Conservation (phyloP, 2,113 vertebrate species). For the Neodon shergylaensis region DNA sequence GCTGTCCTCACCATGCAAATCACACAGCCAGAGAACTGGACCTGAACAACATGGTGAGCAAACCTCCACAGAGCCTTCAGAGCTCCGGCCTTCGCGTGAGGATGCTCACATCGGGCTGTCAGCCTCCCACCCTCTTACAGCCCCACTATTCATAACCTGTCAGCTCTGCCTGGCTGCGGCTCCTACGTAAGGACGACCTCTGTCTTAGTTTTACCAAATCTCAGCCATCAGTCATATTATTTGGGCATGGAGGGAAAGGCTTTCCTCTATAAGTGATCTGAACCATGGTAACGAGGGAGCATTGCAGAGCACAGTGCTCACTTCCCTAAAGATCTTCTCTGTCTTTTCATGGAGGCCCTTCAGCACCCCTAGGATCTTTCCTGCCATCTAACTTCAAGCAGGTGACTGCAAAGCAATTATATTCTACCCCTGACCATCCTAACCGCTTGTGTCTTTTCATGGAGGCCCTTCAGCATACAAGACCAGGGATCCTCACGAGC, state of each 20-base stretch:
- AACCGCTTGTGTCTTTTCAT: background rate
- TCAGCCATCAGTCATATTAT: background rate
- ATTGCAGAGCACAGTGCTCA: background rate
- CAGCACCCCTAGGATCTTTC: background rate
- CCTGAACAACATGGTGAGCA: background rate
- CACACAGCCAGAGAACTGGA: background rate
- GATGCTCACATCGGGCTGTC: background rate
- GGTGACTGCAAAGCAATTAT: background rate
- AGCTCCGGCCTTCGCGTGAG: background rate
- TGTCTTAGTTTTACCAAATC: background rate
- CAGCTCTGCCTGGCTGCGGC: background rate
- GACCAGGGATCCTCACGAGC: background rate
- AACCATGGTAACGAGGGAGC: background rate
- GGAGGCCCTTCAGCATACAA: too few relatives aligned
- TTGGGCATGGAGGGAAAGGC: background rate
- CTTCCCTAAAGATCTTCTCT: background rate
- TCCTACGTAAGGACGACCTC: background rate
- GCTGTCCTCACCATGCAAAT: background rate
- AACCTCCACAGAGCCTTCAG: background rate
- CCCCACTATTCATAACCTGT: background rate
- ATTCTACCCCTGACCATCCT: background rate
- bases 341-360: background rate
- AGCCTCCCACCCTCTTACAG: background rate
- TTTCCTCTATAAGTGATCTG: background rate
- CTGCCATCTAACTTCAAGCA: background rate